A percentile compares a stretch with the other conserved stretches of the same genome.
phyloP scores from a whole-genome alignment of 2,888 invertebrate genomes.

The Chrysolina oricalcia region DNA sequence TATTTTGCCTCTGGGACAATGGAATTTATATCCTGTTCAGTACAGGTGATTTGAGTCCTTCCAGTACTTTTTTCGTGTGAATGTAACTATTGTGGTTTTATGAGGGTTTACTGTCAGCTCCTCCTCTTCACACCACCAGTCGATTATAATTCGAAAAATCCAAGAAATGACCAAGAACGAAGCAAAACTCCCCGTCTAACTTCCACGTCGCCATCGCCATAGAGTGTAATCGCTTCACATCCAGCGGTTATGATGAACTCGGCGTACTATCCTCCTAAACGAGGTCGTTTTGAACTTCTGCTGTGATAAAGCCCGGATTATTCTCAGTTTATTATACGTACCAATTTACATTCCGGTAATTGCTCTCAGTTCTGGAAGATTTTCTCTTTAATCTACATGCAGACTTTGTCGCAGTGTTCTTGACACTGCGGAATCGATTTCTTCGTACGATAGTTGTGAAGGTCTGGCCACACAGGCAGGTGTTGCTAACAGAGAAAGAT shows the following conservation, averaged over 20 bases:
- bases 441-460: no score
- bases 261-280: constrained; percentile 60
- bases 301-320: constrained; percentile 62
- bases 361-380: constrained; percentile 43
- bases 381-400: constrained; percentile 43
- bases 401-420: constrained; percentile 40
- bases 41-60: no score
- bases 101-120: no score
- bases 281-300: constrained; percentile 65
- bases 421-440: neutral
- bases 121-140: no score
- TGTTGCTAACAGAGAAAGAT: no score
- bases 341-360: constrained; percentile 55
- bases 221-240: constrained; percentile 59
- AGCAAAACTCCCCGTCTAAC: neutral
- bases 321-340: constrained; percentile 58
- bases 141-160: no score
- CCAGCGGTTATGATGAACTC: constrained; percentile 67
- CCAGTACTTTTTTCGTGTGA: no score
- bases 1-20: no score
- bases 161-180: neutral
- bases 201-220: neutral
- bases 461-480: no score
- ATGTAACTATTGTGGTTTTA: no score
- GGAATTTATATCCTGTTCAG: no score